These are phyloP conservation scores for Chionis minor DNA, from an alignment of 2,113 vertebrate species.

Conservation along the genomic window DNA sequence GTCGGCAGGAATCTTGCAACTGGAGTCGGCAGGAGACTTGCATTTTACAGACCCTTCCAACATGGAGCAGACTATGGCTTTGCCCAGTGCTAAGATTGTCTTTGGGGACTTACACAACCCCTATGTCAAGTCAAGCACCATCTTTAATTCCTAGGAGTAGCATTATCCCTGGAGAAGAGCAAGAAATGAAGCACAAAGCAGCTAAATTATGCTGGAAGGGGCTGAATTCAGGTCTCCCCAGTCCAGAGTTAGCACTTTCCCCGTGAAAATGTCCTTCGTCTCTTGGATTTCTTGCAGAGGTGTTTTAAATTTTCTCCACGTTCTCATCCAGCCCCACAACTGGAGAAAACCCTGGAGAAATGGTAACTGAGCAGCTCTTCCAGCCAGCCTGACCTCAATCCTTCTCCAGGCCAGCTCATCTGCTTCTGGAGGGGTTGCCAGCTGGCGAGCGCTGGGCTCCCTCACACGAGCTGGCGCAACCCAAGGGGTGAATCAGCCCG, in stretches of 20 bases:
- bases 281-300: neutral
- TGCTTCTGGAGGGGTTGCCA: slow-evolving; percentile 40
- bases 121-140: neutral
- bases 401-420: slow-evolving; percentile 27
- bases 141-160: neutral
- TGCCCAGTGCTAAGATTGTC: neutral
- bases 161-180: neutral
- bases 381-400: slow-evolving; percentile 25
- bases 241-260: neutral
- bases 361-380: neutral
- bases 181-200: neutral
- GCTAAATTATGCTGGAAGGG: neutral
- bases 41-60: neutral
- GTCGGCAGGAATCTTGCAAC: neutral
- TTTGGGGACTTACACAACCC: neutral
- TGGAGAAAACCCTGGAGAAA: slow-evolving; percentile 13
- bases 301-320: neutral
- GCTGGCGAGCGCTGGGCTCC: neutral
- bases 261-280: neutral
- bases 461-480: slow-evolving; percentile 39
- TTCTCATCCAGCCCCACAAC: neutral
- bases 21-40: neutral
- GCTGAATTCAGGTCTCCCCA: neutral
- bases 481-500: slow-evolving; percentile 19
- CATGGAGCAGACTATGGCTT: neutral